phyloP scores from a whole-genome alignment of 1,140 invertebrate species.

The Dolichoris vasculosae region DNA sequence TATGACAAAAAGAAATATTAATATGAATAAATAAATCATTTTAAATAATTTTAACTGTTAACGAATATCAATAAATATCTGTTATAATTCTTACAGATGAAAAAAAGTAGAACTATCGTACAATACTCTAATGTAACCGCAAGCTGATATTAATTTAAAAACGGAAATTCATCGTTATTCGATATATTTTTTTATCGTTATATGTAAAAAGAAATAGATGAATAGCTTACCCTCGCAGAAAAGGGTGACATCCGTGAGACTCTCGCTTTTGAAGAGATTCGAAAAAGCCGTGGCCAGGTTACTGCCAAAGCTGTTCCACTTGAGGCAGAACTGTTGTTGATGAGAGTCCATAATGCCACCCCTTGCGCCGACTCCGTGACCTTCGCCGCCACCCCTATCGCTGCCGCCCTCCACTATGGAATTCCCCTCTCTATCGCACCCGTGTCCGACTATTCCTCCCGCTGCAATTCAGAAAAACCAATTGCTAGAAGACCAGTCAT shows the following conservation, averaged over 20 bases:
- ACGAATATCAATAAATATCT: no score
- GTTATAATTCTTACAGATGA: no score
- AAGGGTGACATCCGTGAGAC: constrained; percentile 90
- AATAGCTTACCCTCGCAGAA: constrained; percentile 89
- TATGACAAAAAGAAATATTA: no score
- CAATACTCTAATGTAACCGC: background rate
- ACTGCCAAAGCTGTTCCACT: constrained; percentile 93
- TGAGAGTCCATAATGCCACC: constrained; percentile 84
- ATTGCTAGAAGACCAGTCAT: background rate
- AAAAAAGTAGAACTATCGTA: background rate
- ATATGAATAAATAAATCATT: no score
- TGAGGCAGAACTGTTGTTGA: constrained; percentile 92
- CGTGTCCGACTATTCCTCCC: constrained; percentile 71
- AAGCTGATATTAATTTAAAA: background rate
- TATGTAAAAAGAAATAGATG: background rate
- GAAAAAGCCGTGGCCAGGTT: constrained; percentile 91
- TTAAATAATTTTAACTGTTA: no score
- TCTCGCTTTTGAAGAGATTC: constrained; percentile 91
- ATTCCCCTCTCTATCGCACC: constrained; percentile 68
- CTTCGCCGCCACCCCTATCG: constrained; percentile 68
- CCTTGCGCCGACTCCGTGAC: constrained; percentile 67
- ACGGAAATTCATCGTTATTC: background rate
- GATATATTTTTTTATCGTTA: background rate
- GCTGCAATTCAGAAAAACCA: constrained; percentile 55
- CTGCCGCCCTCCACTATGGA: constrained; percentile 65